Percentiles rank a stretch among this genome's conserved stretches.
phyloP scores from a whole-genome alignment of 1,140 invertebrate species.

The Euwallacea fornicatus region DNA sequence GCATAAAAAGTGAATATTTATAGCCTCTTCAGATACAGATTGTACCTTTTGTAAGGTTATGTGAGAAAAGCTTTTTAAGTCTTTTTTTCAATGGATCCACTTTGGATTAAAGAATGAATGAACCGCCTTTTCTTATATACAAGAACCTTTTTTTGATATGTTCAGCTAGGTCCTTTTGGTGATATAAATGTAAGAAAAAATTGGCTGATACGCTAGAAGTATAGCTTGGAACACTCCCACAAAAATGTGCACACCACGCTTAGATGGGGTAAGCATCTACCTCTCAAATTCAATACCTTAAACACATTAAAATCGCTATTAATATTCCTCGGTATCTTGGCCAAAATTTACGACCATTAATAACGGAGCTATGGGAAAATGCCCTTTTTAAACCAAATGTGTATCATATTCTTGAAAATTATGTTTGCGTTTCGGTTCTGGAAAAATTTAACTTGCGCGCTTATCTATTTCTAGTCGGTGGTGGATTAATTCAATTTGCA shows the following conservation, averaged over 20 bases:
- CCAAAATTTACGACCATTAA: conserved; percentile 6
- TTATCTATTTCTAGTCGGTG: conserved; percentile 2
- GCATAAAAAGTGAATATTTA: conserved; percentile 41
- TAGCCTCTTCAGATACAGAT: conserved; percentile 34
- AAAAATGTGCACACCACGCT: conserved; percentile 5
- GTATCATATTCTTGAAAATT: no score
- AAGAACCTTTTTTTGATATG: conserved; percentile 19
- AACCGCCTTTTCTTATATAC: conserved; percentile 19
- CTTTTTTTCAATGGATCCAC: conserved; percentile 32
- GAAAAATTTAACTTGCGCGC: no score
- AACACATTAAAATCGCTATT: conserved; percentile 21
- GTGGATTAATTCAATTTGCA: conserved; percentile 39
- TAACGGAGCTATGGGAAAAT: no score
- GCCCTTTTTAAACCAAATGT: no score
- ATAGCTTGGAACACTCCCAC: not conserved
- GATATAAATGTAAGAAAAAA: conserved; percentile 5
- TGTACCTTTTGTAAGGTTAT: conserved; percentile 38
- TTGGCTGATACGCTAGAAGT: conserved; percentile 1
- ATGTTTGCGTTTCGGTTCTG: no score
- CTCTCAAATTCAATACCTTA: conserved; percentile 10
- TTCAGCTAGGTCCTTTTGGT: conserved; percentile 3
- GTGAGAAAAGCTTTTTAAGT: conserved; percentile 35
- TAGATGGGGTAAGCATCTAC: conserved; percentile 4
- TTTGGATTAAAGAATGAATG: conserved; percentile 29
- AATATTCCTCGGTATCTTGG: conserved; percentile 14